Base-by-base conservation (phyloP, 1,140 invertebrate genomes). In the Batillaria attramentaria region DNA sequence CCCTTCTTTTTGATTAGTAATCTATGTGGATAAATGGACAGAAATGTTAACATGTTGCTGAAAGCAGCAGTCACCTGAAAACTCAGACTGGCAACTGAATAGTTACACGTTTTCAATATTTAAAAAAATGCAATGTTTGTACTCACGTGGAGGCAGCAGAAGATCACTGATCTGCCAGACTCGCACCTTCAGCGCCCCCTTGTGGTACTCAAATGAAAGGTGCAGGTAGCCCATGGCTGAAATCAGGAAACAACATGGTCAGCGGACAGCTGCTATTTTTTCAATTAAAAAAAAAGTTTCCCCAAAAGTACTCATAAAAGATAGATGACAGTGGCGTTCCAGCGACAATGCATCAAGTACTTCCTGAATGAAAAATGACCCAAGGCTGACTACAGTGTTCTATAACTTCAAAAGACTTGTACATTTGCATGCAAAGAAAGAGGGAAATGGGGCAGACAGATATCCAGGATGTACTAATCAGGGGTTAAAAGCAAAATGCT, bases 201-300 rank as follows among this genome's bases (percentile, higher is more conserved):
- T 88, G 80, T 89, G 86, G 79, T 89, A 89, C 72, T 90, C 89
- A 84, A 89, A 89, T 33, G 88, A 88, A 81, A 90, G 50, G 39
- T 90, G 89, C 13, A 90, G 72, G 57, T 86, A 79, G 28, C 88
- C 89, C 46, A 88, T 79, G 33, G 79, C 89, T 90, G 86, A 81
- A 85, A 70, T 69, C 37, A 75, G 75, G 43, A 76, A 57, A 72
- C 3, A 70, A 72, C 2, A 72, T 46, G 42, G 31, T 66, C 57
- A 62, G 57, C 24, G 31, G 20, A 28, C 13, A 79, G 68, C 60
- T 79, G 42, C 31, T 31, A 75, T 46, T 50, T 75, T 75, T 20
- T 60, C 35, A 57, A n/a, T 57, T 57, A 57, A n/a, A n/a, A n/a
- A n/a, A n/a, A 54, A 54, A 54, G 18, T 18, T 1, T n/a, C n/a